Base-by-base conservation (phyloP, 2,113 vertebrate genomes). In the Ophthalmolycus amberensis region DNA sequence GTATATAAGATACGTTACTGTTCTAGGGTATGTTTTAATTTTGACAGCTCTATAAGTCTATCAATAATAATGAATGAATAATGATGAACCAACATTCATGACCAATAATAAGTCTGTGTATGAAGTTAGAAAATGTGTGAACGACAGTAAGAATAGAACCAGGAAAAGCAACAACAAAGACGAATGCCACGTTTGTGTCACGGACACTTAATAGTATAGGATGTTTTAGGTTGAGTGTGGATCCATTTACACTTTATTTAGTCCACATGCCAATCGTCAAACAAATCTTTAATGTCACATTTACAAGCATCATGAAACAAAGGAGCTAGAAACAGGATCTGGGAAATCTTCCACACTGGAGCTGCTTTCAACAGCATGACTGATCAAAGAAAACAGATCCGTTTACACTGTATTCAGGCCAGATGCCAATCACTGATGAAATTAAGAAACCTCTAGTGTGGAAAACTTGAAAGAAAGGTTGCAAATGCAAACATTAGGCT, bases 341-440 rank as follows among this genome's bases (percentile, higher is more conserved):
- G 29, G 44, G 63, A 75, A 71, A 67, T 75, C 18, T 50, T 56
- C 42, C 34, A 48, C 7, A 34, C 22, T 25, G 46, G 62, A 66
- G 29, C 37, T n/a, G n/a, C n/a, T 48, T 82, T 52, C 42, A 79
- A 46, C 63, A 79, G 62, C 59, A 38, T 1, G 70, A 54, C 27
- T 22, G 71, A 80, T 77, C 50, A 66, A 63, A 34, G 50, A 44
- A 77, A 90, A 54, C 72, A 63, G 82, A 82, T 90, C 74, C 0
- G 1, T 73, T 90, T 82, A 75, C 74, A n/a, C 9, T 50, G 34
- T 70, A 66, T 88, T 84, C 37, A 81, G 77, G 76, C 80, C 79
- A 81, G 44, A 71, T 72, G 71, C 64, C 75, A 74, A 77, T 79
- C 79, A 77, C 77, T 46, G 65, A 62, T 71, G 68, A 69, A 63